Conservation (phyloP, 1,140 invertebrate species). For the Aporrectodea caliginosa region DNA sequence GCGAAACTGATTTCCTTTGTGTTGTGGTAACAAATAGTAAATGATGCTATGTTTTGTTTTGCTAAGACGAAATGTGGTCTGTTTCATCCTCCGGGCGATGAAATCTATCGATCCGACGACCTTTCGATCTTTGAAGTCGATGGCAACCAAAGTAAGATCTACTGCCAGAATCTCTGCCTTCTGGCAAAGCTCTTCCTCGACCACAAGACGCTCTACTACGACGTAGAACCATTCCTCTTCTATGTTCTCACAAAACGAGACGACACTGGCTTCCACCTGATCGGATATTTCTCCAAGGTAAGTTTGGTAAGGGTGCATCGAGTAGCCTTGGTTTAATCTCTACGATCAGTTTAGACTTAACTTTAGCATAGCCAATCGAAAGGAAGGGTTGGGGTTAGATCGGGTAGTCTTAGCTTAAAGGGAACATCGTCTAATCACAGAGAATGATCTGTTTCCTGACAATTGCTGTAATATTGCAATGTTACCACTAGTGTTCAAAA, state of each 20-base stretch:
- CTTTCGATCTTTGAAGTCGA: conserved; percentile 69
- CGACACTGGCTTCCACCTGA: conserved; percentile 62
- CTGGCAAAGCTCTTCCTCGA: conserved; percentile 95
- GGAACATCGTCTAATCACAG: too few species aligned
- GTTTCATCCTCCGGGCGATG: conserved; percentile 90
- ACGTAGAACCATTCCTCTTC: conserved; percentile 97
- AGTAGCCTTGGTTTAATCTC: too few species aligned
- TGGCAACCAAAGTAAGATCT: conserved; percentile 94
- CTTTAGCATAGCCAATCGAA: too few species aligned
- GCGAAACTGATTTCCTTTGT: conserved; percentile 37
- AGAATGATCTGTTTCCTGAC: too few species aligned
- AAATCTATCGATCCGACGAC: conserved; percentile 74
- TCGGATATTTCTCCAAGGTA: conserved; percentile 62
- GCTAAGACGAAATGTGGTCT: conserved; percentile 78
- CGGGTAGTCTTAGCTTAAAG: too few species aligned
- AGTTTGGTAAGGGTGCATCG: too few species aligned
- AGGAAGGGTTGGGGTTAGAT: too few species aligned
- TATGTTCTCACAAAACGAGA: conserved; percentile 91
- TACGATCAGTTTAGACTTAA: too few species aligned
- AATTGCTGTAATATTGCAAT: too few species aligned
- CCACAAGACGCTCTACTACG: conserved; percentile 97
- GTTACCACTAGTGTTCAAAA: too few species aligned
- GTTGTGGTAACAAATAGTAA: conserved; percentile 69
- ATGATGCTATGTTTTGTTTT: conserved; percentile 9
- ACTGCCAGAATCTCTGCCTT: conserved; percentile 96